Base-by-base conservation (phyloP, 2,113 vertebrate genomes). In the Pluvialis apricaria region DNA sequence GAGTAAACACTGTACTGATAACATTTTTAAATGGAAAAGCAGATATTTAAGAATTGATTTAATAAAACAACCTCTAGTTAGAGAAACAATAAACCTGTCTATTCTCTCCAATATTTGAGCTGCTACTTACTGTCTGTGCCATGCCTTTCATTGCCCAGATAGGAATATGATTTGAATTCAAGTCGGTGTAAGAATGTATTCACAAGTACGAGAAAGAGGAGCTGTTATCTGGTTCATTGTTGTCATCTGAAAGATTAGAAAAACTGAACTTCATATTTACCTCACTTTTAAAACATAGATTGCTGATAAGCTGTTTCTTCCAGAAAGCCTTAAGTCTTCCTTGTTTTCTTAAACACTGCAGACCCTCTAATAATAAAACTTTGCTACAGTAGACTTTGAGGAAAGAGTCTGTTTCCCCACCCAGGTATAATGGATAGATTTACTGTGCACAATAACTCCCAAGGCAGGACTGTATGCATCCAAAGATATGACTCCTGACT, bases 221-320 rank as follows among this genome's bases (percentile, higher is more conserved):
- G 17, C 11, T 64, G 6, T 54, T 17, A 55, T 42, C 34, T 1
- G 1, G 8, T 38, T 57, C 75, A 61, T 19, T 2, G 0, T 5
- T 75, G 8, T 38, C 13, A 61, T 40, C 24, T 32, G 34, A 51
- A 71, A 36, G 5, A 44, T 38, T 28, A 55, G 7, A 66, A 45
- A 25, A 62, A 9, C 3, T 24, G 8, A 60, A 15, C 13, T 38
- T 68, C 11, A 4, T 15, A 32, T 51, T 82, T 88, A 82, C 17
- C 20, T 45, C 49, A 57, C 3, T 19, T 62, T 40, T 17, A 29
- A 55, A 86, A 34, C 0, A 2, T 7, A 44, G 21, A 51, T 34
- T 57, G 21, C 15, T 38, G n/a, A 72, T 18, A 77, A 40, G 6
- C 8, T 40, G 10, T 62, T 77, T 68, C 15, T 82, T 73, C 28